A percentile compares a stretch with the other conserved stretches of the same genome.
Conservation (phyloP, 2,888 invertebrate species). For the Sepiola atlantica region DNA sequence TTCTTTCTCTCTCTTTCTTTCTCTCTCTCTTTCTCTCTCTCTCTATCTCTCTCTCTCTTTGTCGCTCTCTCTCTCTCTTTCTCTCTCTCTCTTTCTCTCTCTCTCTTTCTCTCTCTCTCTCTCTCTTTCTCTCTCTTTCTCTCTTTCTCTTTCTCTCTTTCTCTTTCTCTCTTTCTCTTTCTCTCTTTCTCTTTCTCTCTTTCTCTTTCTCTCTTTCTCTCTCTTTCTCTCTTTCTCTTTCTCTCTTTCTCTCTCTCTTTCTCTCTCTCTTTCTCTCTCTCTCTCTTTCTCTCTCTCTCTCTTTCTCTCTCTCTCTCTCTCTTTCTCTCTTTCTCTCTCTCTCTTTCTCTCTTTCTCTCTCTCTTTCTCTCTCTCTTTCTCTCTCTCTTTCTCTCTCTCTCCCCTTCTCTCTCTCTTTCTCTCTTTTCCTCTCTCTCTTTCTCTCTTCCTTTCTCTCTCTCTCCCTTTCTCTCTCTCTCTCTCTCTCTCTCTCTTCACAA, state of each 20-base stretch:
- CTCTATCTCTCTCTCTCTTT: no score
- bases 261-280: no score
- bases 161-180: neutral
- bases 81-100: no score
- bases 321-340: neutral
- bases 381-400: no score
- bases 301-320: neutral
- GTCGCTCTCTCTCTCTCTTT: no score
- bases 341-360: neutral
- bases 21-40: neutral
- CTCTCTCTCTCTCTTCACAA: neutral
- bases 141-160: no score
- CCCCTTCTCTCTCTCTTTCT: neutral
- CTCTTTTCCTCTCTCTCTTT: no score
- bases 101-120: no score
- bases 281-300: neutral
- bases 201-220: neutral
- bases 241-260: neutral
- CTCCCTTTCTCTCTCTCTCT: neutral
- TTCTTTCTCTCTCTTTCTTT: neutral
- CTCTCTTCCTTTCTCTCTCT: no score
- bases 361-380: no score
- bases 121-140: neutral
- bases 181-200: neutral
- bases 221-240: neutral